A percentile compares a stretch with the other conserved stretches of the same genome.
Conservation (phyloP, 2,888 invertebrate genomes). For the Drosophila neonasuta region DNA sequence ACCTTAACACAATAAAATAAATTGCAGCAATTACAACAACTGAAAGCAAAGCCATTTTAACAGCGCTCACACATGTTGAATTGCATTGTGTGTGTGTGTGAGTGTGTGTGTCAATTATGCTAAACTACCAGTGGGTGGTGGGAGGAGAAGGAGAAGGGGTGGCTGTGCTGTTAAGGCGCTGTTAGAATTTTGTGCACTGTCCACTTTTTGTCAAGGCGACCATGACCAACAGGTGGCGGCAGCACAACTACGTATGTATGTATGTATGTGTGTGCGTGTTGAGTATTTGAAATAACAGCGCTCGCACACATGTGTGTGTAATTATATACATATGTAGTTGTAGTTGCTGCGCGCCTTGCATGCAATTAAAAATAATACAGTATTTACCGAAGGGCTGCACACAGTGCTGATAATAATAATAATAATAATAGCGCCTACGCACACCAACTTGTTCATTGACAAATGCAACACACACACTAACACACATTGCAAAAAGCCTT, state of each 20-base stretch:
- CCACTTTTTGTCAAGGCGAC: slow-evolving; percentile 31
- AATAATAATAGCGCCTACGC: slow-evolving; percentile 47
- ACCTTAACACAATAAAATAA: slow-evolving; percentile 80
- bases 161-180: slow-evolving; percentile 17
- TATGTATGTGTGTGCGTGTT: slow-evolving; percentile 59
- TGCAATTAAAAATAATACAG: slow-evolving; percentile 34
- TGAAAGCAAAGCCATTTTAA: slow-evolving; percentile 52
- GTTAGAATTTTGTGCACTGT: slow-evolving; percentile 54
- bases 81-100: slow-evolving; percentile 11
- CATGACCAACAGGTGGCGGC: slow-evolving; percentile 57
- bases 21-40: slow-evolving; percentile 63
- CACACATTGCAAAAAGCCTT: slow-evolving; percentile 67
- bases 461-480: slow-evolving; percentile 34
- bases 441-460: slow-evolving; percentile 52
- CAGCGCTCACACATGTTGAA: slow-evolving; percentile 44
- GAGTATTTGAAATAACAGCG: slow-evolving; percentile 55
- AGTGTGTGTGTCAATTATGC: not conserved
- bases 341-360: slow-evolving; percentile 35
- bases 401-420: slow-evolving; percentile 11
- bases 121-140: no score
- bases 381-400: slow-evolving; percentile 56
- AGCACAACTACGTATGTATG: slow-evolving; percentile 7
- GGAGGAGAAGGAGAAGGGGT: no score
- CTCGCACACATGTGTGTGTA: slow-evolving; percentile 16
- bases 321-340: slow-evolving; percentile 32